phyloP scores from a whole-genome alignment of 2,113 vertebrate species.

The Steatornis caripensis region DNA sequence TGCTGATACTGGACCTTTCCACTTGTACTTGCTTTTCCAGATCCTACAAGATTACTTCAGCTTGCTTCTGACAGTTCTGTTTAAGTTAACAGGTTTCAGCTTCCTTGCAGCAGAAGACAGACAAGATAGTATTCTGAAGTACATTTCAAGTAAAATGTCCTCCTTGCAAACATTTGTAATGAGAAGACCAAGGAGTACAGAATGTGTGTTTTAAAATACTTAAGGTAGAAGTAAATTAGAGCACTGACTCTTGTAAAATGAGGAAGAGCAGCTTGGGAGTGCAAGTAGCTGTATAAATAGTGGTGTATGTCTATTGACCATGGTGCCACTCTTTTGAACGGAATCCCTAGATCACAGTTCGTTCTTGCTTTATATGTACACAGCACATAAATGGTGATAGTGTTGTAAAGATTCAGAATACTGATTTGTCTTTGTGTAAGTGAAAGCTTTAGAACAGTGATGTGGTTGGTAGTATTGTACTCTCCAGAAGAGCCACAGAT shows the following conservation, averaged over 20 bases:
- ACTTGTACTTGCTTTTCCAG: neutral
- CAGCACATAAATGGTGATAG: neutral
- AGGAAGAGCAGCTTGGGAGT: neutral
- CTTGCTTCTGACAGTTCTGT: neutral
- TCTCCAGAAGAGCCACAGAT: neutral
- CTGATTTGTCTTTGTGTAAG: neutral
- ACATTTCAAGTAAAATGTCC: neutral
- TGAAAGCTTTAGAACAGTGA: neutral
- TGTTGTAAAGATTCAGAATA: neutral
- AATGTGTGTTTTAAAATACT: neutral
- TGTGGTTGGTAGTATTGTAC: neutral
- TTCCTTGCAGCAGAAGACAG: neutral
- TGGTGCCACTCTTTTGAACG: neutral
- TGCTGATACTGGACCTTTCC: neutral
- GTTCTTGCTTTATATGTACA: neutral
- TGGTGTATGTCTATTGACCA: neutral
- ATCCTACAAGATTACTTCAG: neutral
- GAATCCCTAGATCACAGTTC: neutral
- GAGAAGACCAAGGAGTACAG: neutral
- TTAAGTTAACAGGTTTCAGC: neutral
- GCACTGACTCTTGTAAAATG: neutral
- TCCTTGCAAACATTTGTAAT: neutral
- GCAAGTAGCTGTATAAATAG: neutral
- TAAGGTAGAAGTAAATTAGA: neutral
- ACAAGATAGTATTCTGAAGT: neutral